A percentile compares a stretch with the other conserved stretches of the same genome.
phyloP scores from a whole-genome alignment of 2,797 vertebrate genomes.

The Buphagus erythrorhynchus region DNA sequence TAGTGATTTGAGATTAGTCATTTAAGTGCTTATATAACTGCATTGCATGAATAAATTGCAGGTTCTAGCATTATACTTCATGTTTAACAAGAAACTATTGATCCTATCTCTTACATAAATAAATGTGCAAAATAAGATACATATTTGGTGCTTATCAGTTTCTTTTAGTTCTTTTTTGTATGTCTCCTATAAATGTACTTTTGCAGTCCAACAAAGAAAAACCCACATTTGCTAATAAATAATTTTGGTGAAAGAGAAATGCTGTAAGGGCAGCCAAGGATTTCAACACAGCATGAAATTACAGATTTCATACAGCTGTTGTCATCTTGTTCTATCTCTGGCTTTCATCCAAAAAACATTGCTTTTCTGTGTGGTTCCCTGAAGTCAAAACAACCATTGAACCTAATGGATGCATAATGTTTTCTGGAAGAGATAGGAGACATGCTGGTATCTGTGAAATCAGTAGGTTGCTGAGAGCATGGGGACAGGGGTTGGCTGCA shows the following conservation, averaged over 20 bases:
- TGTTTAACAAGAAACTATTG: background rate
- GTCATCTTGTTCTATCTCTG: background rate
- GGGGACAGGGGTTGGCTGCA: background rate
- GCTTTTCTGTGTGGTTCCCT: background rate
- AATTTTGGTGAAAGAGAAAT: background rate
- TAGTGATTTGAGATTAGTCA: background rate
- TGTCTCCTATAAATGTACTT: background rate
- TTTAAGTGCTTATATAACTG: background rate
- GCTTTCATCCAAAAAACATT: background rate
- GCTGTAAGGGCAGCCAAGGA: background rate
- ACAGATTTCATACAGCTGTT: background rate
- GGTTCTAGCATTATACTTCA: background rate
- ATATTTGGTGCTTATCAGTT: background rate
- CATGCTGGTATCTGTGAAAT: background rate
- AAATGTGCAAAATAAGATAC: background rate
- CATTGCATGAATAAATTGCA: background rate
- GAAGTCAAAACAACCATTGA: background rate
- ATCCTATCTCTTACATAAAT: background rate
- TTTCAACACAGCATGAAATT: background rate
- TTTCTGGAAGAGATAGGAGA: background rate
- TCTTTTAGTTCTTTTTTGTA: background rate
- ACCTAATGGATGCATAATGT: background rate
- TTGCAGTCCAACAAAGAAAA: background rate
- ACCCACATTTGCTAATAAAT: background rate
- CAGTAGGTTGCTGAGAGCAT: background rate